Percentiles rank a stretch among this genome's conserved stretches.
Conservation (phyloP, 1,140 invertebrate species). For the Diuraphis noxia region DNA sequence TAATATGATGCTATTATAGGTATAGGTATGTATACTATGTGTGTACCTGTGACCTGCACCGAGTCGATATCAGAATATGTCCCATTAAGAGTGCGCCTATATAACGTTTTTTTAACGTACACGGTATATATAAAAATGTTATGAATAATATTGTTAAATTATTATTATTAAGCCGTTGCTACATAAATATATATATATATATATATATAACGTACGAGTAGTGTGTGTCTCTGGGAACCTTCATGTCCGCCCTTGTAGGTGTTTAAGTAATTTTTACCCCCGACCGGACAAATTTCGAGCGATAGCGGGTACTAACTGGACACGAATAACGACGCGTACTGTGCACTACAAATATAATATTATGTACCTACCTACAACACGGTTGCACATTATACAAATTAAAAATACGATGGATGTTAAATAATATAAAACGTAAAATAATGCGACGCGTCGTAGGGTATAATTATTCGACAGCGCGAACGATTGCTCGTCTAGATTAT, state of each 20-base stretch:
- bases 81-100: background rate
- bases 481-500: background rate
- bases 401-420: background rate
- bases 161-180: too few species aligned
- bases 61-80: conserved; percentile 19
- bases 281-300: background rate
- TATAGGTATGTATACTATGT: too few species aligned
- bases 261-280: background rate
- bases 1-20: too few species aligned
- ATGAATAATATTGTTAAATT: too few species aligned
- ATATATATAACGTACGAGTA: background rate
- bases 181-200: too few species aligned
- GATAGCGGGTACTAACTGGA: background rate
- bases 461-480: background rate
- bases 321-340: background rate
- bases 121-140: background rate
- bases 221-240: conserved; percentile 14
- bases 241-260: background rate
- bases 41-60: background rate
- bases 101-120: conserved; percentile 25
- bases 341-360: background rate
- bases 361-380: background rate
- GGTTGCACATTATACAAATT: background rate
- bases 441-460: background rate
- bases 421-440: background rate